Evolutionary conservation across 2,888 invertebrate genomes (phyloP), one percentile per base, ranked within the genome.

Genomic region (Perdita meconis): DNA sequence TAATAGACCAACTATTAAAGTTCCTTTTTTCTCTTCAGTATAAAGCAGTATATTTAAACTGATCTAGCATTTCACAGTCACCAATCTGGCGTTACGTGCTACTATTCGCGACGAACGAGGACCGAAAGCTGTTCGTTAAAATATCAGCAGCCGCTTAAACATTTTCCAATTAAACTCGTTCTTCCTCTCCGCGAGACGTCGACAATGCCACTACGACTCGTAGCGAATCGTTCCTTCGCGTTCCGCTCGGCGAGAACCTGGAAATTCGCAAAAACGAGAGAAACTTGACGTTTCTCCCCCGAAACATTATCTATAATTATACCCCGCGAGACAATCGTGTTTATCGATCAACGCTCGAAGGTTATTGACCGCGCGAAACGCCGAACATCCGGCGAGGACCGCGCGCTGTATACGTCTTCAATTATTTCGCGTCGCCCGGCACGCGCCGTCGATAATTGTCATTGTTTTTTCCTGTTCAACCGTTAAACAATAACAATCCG

Each of bases 331-430:
- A 66, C 59, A 59, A 63, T 70, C 63, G 60, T 64, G 44, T 70
- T 79, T 79, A 74, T 79, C 73, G 78, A 79, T 73, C 65, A 69
- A 68, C 65, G 24, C 47, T 10, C 38, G 44, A 42, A n/a, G 78
- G 78, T 78, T 68, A 60, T 69, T 68, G 78, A 75, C 66, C 76
- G 59, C 40, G 57, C 38, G 30, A 68, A 44, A 59, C 47, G 16
- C 57, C 47, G 61, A 60, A 60, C 40, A 56, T 42, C 47, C 22
- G 8, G 26, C 50, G 44, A 60, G 50, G 22, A 44, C 26, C 10
- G 3, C 3, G 12, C 4, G 22, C 34, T 8, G 26, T 22, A 42
- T 67, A 26, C 42, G 47, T 34, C 50, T 55, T 60, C 65, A 36
- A 65, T 74, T 65, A 68, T 65, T 65, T 65, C 72, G 0, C 56